Evolutionary conservation across 2,113 vertebrate genomes (phyloP).

Genomic region (Gnathonemus longibarbis): DNA sequence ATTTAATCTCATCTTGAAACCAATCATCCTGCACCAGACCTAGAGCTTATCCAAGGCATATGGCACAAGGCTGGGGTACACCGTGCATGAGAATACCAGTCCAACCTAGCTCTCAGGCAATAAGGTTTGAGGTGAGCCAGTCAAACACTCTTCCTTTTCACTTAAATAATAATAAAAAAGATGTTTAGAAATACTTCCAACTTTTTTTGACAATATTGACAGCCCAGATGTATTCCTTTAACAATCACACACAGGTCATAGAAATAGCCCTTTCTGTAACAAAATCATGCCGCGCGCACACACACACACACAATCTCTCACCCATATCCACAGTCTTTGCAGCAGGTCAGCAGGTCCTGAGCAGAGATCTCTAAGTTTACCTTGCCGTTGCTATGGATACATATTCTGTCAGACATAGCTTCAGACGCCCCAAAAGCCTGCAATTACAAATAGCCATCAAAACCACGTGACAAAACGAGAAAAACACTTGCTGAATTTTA

Average conservation of each 20-base stretch:
- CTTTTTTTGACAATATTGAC: too few species aligned
- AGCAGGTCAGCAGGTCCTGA: conserved; percentile 83
- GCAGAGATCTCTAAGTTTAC: conserved; percentile 83
- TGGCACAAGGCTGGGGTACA: background rate
- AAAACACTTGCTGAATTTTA: background rate
- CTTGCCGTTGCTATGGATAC: conserved; percentile 73
- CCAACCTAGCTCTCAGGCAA: background rate
- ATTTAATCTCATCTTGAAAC: background rate
- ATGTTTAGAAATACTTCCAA: background rate
- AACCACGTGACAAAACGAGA: background rate
- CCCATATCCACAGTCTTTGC: conserved; percentile 22
- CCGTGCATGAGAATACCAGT: background rate
- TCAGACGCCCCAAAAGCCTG: conserved; percentile 90
- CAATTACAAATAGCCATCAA: background rate
- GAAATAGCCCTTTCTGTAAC: background rate
- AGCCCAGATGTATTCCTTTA: too few species aligned
- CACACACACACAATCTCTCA: background rate
- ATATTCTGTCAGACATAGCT: conserved; percentile 85
- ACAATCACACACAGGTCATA: background rate
- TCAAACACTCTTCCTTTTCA: background rate
- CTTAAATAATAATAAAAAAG: background rate
- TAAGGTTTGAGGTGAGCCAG: background rate
- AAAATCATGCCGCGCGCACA: background rate
- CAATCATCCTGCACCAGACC: background rate
- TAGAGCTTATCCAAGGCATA: background rate